Evolutionary conservation across 2,888 invertebrate genomes (phyloP).

Genomic region (Amaurobius ferox): DNA sequence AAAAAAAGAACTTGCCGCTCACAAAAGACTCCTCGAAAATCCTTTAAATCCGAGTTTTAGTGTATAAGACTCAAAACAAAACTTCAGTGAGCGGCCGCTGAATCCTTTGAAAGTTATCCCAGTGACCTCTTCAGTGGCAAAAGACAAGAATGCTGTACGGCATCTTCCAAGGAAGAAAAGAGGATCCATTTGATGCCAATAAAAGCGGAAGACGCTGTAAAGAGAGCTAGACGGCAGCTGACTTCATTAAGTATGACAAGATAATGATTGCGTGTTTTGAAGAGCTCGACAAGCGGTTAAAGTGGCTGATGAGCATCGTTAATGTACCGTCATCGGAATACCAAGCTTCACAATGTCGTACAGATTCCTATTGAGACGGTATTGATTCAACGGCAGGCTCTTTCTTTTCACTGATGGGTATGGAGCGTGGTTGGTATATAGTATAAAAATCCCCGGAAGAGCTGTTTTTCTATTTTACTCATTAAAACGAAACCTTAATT

Average conservation of each 20-base stretch:
- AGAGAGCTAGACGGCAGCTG: conserved; percentile 20
- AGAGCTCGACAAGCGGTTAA: conserved; percentile 27
- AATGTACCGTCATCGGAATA: conserved; percentile 1
- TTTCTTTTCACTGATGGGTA: too few relatives aligned
- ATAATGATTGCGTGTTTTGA: conserved; percentile 43
- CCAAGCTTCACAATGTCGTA: neutral
- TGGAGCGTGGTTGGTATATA: too few relatives aligned
- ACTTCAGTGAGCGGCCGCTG: neutral
- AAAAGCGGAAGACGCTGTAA: conserved; percentile 6
- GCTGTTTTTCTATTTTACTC: too few relatives aligned
- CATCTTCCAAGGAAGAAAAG: neutral
- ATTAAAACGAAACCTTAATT: too few relatives aligned
- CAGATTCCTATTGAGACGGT: neutral
- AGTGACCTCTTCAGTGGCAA: conserved; percentile 8
- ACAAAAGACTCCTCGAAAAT: neutral
- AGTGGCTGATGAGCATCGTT: conserved; percentile 12
- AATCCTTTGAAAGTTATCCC: conserved; percentile 13
- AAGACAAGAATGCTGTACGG: neutral
- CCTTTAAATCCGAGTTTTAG: neutral
- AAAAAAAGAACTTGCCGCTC: conserved; percentile 3
- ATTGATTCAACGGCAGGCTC: neutral
- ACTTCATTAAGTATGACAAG: conserved; percentile 43
- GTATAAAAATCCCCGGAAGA: too few relatives aligned
- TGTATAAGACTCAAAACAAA: neutral
- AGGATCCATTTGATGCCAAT: conserved; percentile 9